phyloP scores from a whole-genome alignment of 2,888 invertebrate genomes.

The Anticlea derivata region DNA sequence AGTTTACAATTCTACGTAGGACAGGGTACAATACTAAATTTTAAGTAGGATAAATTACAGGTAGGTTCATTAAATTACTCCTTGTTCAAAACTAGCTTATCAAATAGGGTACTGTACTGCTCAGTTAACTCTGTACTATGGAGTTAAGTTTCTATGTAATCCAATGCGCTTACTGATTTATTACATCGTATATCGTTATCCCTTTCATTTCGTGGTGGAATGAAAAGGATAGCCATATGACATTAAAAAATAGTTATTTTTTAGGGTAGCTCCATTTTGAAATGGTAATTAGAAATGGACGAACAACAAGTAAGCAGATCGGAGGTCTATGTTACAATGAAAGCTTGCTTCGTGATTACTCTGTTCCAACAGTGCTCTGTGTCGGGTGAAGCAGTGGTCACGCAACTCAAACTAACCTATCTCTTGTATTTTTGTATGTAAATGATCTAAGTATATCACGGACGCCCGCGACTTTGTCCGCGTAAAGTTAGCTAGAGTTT shows the following conservation, averaged over 20 bases:
- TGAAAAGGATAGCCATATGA: too few species aligned
- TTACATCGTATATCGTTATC: neutral
- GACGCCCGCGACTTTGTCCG: too few species aligned
- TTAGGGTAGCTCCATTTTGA: too few species aligned
- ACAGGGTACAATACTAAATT: constrained; percentile 13
- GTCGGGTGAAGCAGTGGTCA: constrained; percentile 56
- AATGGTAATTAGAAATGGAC: neutral
- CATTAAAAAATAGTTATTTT: too few species aligned
- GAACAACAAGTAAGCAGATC: constrained; percentile 17
- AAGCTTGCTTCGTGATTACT: constrained; percentile 51
- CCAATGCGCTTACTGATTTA: constrained; percentile 8
- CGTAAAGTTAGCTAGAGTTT: too few species aligned
- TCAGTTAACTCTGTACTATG: constrained; percentile 8
- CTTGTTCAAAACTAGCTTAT: constrained; percentile 12
- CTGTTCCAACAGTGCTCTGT: constrained; percentile 58
- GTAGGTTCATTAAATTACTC: constrained; percentile 4
- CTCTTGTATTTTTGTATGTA: neutral
- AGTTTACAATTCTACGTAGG: constrained; percentile 17
- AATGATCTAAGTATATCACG: too few species aligned
- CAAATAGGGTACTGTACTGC: constrained; percentile 4
- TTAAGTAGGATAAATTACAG: neutral
- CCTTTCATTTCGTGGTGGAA: neutral
- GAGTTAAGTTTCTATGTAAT: constrained; percentile 7
- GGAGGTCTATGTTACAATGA: constrained; percentile 32
- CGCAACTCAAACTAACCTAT: constrained; percentile 41